Evolutionary conservation across 2,888 invertebrate species (phyloP).

Genomic region (Microctonus aethiopoides): DNA sequence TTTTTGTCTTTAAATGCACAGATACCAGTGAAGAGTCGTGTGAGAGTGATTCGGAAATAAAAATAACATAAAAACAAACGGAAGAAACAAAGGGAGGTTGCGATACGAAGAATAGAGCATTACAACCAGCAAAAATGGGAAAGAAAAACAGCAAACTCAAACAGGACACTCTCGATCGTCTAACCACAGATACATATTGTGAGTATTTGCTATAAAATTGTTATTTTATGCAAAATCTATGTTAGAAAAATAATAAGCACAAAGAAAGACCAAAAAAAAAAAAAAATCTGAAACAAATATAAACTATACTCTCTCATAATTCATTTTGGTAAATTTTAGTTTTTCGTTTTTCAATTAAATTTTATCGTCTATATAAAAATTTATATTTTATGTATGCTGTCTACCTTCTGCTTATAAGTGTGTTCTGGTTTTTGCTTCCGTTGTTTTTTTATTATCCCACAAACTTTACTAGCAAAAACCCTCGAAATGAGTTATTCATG

Average conservation of each 20-base stretch:
- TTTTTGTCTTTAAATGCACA: background rate
- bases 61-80: slow-evolving; percentile 19
- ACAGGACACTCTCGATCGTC: slow-evolving; percentile 92
- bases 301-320: background rate
- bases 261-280: too few relatives aligned
- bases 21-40: slow-evolving; percentile 26
- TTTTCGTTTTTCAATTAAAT: background rate
- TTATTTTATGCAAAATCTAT: too few relatives aligned
- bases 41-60: slow-evolving; percentile 7
- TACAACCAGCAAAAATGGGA: slow-evolving; percentile 76
- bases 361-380: background rate
- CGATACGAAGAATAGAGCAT: slow-evolving; percentile 32
- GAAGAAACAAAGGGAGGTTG: slow-evolving; percentile 31
- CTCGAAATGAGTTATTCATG: background rate
- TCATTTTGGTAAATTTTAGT: background rate
- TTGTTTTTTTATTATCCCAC: background rate
- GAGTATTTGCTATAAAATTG: slow-evolving; percentile 69
- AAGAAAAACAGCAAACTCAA: slow-evolving; percentile 97
- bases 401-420: background rate
- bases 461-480: background rate
- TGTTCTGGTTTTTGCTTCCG: background rate
- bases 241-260: too few relatives aligned
- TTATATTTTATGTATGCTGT: background rate
- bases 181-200: slow-evolving; percentile 95
- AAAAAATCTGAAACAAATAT: too few relatives aligned